These are phyloP conservation scores for Hassar affinis DNA, from an alignment of 2,113 vertebrate genomes.

Conservation along the genomic window DNA sequence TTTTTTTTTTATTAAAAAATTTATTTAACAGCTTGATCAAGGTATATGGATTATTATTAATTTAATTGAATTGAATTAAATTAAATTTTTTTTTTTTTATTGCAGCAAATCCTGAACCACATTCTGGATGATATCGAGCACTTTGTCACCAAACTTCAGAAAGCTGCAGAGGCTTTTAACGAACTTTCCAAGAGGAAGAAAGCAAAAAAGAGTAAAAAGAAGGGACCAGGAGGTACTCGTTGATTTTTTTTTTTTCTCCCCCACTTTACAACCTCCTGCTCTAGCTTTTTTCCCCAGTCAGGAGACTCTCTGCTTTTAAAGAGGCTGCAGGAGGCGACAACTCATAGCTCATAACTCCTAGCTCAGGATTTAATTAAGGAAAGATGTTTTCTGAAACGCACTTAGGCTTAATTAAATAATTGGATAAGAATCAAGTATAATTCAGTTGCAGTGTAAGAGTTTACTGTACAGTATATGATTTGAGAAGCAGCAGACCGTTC, in stretches of 20 bases:
- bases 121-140: slow-evolving; percentile 95
- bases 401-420: background rate
- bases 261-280: background rate
- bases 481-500: background rate
- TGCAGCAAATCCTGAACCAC: slow-evolving; percentile 96
- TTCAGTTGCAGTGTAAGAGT: background rate
- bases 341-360: background rate
- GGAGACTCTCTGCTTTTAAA: background rate
- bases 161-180: slow-evolving; percentile 87
- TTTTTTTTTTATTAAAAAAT: background rate
- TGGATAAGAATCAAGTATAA: background rate
- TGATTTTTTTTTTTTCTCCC: background rate
- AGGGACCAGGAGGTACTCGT: slow-evolving; percentile 85
- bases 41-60: background rate
- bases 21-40: background rate
- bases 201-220: slow-evolving; percentile 87
- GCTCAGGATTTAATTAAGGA: background rate
- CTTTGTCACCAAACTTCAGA: slow-evolving; percentile 93
- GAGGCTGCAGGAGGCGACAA: background rate
- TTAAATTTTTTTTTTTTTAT: slow-evolving; percentile 3
- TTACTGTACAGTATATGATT: background rate
- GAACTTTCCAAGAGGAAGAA: slow-evolving; percentile 91
- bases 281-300: background rate
- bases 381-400: background rate
- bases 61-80: too few species aligned